Evolutionary conservation across 2,888 invertebrate genomes (phyloP).

Genomic region (Chironomus tentans): DNA sequence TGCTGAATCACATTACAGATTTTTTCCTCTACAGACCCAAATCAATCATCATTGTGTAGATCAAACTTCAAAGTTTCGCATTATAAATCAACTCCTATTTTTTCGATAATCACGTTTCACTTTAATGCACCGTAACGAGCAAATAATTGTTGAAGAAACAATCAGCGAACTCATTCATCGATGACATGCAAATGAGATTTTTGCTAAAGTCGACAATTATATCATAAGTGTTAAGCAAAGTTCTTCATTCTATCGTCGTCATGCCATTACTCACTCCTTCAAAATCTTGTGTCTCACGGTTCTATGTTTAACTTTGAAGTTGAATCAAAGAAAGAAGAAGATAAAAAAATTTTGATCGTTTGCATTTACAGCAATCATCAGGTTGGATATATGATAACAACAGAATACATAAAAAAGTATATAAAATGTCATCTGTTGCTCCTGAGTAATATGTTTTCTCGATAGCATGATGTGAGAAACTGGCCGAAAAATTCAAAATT

Average conservation of each 20-base stretch:
- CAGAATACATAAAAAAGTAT: neutral
- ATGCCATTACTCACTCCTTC: neutral
- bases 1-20: no score
- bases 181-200: no score
- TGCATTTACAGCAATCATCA: slow-evolving; percentile 9
- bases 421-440: slow-evolving; percentile 23
- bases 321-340: neutral
- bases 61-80: no score
- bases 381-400: neutral
- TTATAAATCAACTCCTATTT: no score
- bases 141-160: no score
- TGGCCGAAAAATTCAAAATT: slow-evolving; percentile 7
- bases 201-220: no score
- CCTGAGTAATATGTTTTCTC: neutral
- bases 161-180: no score
- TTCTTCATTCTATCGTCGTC: neutral
- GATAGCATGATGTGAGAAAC: neutral
- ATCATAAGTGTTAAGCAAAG: no score
- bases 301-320: neutral
- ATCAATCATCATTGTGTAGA: no score
- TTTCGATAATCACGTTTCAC: no score
- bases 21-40: no score
- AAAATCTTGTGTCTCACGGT: neutral
- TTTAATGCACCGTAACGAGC: no score
- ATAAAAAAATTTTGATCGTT: neutral